Evolutionary conservation across 2,113 vertebrate species (phyloP).

Genomic region (Petrocephalus zakoni): DNA sequence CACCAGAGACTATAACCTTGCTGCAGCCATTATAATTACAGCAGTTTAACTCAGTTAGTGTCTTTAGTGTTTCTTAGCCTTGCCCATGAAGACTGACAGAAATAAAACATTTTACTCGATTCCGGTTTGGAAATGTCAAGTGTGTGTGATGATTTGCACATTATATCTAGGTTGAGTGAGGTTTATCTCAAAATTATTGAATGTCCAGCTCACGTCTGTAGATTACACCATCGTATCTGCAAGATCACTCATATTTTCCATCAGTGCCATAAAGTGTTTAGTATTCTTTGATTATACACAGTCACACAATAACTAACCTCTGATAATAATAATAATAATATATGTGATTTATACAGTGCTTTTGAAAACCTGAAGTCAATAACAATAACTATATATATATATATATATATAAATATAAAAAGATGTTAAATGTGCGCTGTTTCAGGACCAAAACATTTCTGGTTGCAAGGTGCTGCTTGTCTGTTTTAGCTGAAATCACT

Average conservation of each 20-base stretch:
- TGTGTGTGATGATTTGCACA: neutral
- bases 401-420: too few relatives aligned
- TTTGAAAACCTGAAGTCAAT: neutral
- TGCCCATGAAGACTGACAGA: neutral
- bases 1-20: neutral
- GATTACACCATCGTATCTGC: neutral
- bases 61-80: neutral
- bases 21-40: neutral
- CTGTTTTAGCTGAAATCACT: neutral
- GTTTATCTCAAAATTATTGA: neutral
- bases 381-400: neutral
- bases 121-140: neutral
- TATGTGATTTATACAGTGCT: neutral
- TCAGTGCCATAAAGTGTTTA: neutral
- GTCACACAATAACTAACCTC: neutral
- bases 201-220: neutral
- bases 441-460: neutral
- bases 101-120: neutral
- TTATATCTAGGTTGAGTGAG: neutral
- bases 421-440: neutral
- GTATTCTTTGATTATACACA: neutral
- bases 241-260: neutral
- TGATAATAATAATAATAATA: neutral
- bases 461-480: neutral
- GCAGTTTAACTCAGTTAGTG: neutral